Evolutionary conservation across 2,888 invertebrate genomes (phyloP).

Genomic region (Tubulanus polymorphus): DNA sequence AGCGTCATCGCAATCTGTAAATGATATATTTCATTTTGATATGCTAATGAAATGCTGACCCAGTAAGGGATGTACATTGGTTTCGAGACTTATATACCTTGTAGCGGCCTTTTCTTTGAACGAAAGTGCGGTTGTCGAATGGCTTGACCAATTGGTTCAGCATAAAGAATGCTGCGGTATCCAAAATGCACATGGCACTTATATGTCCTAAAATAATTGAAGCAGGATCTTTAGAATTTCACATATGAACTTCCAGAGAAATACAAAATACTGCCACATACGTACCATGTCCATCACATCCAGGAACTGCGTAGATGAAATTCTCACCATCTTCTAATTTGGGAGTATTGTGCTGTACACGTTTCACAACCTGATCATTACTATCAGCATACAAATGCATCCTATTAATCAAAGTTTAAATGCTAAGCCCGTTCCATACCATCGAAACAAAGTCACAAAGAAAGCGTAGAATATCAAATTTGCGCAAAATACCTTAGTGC

Average conservation of each 20-base stretch:
- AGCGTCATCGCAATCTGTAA: constrained; percentile 39
- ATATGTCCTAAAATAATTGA: constrained; percentile 22
- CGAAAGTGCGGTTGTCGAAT: constrained; percentile 34
- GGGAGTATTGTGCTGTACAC: constrained; percentile 22
- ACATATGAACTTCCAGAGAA: too few relatives aligned
- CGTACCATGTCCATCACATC: constrained; percentile 42
- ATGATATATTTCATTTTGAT: too few relatives aligned
- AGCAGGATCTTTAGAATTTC: neutral
- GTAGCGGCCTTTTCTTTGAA: constrained; percentile 42
- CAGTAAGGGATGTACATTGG: too few relatives aligned
- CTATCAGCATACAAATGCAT: constrained; percentile 45
- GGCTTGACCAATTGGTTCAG: constrained; percentile 26
- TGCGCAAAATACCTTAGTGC: constrained; percentile 38
- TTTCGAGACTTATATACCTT: constrained; percentile 23
- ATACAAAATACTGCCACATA: too few relatives aligned
- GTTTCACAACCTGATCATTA: constrained; percentile 9
- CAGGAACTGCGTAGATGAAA: constrained; percentile 38
- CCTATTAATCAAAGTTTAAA: constrained; percentile 18
- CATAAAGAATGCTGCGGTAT: constrained; percentile 32
- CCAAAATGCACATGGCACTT: constrained; percentile 33
- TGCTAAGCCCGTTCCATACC: neutral
- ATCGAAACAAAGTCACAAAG: too few relatives aligned
- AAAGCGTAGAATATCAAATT: too few relatives aligned
- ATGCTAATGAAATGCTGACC: too few relatives aligned
- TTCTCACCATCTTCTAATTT: constrained; percentile 33